phyloP scores from a whole-genome alignment of 2,113 vertebrate species.

The Myiopsitta monachus region DNA sequence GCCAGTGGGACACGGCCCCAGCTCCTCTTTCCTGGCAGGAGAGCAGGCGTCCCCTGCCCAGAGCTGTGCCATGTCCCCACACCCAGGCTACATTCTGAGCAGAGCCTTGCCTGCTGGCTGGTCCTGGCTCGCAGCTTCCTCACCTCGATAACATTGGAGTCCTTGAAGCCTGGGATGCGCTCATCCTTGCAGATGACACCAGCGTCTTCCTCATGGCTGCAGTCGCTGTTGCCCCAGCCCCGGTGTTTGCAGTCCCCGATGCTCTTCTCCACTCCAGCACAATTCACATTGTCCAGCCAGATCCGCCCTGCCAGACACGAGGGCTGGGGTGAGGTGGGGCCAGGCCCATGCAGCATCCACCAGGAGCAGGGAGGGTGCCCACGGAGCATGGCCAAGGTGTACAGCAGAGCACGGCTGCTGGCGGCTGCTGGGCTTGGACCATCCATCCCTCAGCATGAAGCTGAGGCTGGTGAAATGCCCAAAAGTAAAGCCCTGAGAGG shows the following conservation, averaged over 20 bases:
- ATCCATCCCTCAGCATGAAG: background rate
- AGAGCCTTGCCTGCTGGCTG: background rate
- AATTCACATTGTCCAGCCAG: conserved; percentile 96
- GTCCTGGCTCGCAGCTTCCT: conserved; percentile 1
- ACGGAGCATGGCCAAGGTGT: rapidly evolving
- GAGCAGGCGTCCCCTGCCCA: background rate
- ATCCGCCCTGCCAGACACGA: conserved; percentile 81
- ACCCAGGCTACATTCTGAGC: background rate
- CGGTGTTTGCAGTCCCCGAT: conserved; percentile 86
- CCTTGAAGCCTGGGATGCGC: conserved; percentile 85
- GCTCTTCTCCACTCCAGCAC: conserved; percentile 83
- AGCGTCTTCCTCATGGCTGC: conserved; percentile 94
- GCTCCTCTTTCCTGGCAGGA: background rate
- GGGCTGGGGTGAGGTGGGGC: background rate
- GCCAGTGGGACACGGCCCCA: background rate
- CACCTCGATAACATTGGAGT: conserved; percentile 94
- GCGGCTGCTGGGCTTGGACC: background rate
- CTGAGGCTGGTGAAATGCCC: background rate
- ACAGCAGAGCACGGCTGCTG: background rate
- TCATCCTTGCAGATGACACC: conserved; percentile 94
- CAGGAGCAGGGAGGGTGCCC: background rate
- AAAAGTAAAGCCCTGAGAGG: background rate
- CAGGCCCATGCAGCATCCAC: background rate
- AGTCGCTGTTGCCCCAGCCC: conserved; percentile 96
- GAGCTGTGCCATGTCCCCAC: background rate